Conservation (phyloP, 2,888 invertebrate species). For the Nephrocerus scutellatus region DNA sequence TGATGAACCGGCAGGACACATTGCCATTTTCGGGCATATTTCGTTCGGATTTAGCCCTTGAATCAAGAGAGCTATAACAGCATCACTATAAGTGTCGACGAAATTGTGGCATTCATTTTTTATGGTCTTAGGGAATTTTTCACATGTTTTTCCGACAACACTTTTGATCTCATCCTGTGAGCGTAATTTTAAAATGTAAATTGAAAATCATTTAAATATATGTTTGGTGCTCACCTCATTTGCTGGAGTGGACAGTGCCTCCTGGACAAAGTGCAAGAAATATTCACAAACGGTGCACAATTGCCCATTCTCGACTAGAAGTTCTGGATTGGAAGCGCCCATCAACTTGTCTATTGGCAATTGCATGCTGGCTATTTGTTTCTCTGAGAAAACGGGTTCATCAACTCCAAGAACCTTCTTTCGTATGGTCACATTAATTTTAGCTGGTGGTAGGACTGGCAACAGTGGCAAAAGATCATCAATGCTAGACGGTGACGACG, state of each 20-base stretch:
- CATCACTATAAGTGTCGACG: slow-evolving; percentile 70
- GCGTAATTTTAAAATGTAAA: slow-evolving; percentile 7
- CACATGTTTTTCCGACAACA: slow-evolving; percentile 63
- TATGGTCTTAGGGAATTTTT: slow-evolving; percentile 57
- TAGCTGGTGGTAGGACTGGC: slow-evolving; percentile 49
- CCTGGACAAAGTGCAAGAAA: slow-evolving; percentile 71
- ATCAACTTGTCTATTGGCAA: slow-evolving; percentile 51
- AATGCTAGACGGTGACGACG: slow-evolving; percentile 11
- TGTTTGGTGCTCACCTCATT: slow-evolving; percentile 54
- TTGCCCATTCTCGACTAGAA: slow-evolving; percentile 46
- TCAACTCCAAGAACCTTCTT: slow-evolving; percentile 35
- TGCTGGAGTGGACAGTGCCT: slow-evolving; percentile 59
- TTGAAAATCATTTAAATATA: background rate
- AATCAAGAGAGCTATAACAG: slow-evolving; percentile 68
- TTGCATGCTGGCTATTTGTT: slow-evolving; percentile 44
- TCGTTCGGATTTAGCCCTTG: slow-evolving; percentile 51
- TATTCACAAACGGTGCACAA: slow-evolving; percentile 76
- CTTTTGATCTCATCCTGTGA: slow-evolving; percentile 61
- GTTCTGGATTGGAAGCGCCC: slow-evolving; percentile 41
- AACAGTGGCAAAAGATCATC: slow-evolving; percentile 57
- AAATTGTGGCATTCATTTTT: slow-evolving; percentile 64
- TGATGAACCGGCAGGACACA: slow-evolving; percentile 54
- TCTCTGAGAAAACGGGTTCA: slow-evolving; percentile 38
- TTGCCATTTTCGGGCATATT: slow-evolving; percentile 61
- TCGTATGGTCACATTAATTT: slow-evolving; percentile 39